Conservation (phyloP, 2,113 vertebrate species). For the Ibidorhyncha struthersii region DNA sequence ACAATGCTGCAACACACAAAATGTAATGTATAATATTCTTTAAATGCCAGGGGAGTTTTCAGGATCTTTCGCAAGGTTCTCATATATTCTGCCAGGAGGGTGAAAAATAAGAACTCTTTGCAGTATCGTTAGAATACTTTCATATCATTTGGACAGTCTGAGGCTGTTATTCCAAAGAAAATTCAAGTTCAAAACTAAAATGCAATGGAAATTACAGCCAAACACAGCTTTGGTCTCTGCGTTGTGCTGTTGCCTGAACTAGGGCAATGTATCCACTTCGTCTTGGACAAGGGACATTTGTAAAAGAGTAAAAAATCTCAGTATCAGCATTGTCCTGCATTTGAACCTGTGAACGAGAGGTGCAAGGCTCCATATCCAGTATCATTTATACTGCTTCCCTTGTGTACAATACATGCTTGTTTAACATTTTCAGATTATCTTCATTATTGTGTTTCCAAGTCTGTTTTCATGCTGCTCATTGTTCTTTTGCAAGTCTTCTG, state of each 20-base stretch:
- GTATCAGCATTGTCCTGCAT: not conserved
- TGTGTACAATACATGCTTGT: not conserved
- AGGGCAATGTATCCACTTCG: not conserved
- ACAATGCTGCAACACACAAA: not conserved
- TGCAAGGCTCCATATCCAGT: not conserved
- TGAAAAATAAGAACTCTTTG: not conserved
- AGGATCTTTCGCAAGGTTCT: not conserved
- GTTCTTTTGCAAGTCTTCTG: not conserved
- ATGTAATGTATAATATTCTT: not conserved
- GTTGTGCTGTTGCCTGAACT: not conserved
- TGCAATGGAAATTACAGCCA: not conserved
- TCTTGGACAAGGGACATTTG: not conserved
- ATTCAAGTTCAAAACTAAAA: not conserved
- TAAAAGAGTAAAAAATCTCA: not conserved
- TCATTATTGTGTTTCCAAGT: not conserved
- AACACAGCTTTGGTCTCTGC: not conserved
- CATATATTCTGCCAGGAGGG: not conserved
- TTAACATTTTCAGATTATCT: not conserved
- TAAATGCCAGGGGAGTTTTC: not conserved
- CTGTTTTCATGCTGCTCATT: not conserved
- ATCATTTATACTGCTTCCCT: not conserved
- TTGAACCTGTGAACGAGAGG: not conserved
- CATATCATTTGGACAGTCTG: not conserved
- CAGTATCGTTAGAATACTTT: not conserved
- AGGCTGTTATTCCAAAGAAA: not conserved